Percentiles rank a stretch among this genome's conserved stretches.
Conservation (phyloP, 2,113 vertebrate species). For the Hippocampus comes region DNA sequence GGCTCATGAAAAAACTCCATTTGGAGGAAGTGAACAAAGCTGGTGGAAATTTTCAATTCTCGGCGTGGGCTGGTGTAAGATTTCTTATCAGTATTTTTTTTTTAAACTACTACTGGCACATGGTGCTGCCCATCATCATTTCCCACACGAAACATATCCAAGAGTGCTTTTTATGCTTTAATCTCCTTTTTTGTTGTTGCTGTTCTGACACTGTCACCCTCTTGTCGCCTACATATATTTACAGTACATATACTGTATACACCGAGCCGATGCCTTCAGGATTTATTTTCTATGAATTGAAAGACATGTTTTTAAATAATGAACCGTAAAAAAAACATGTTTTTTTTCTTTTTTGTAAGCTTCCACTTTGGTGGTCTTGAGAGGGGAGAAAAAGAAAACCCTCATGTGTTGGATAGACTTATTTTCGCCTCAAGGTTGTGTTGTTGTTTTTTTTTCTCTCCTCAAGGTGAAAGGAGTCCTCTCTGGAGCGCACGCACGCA, state of each 20-base stretch:
- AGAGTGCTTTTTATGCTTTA: constrained; percentile 30
- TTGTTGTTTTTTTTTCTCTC: background rate
- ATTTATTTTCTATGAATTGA: background rate
- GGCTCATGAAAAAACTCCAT: background rate
- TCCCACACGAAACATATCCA: constrained; percentile 13
- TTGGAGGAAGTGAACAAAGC: background rate
- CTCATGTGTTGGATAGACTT: constrained; percentile 37
- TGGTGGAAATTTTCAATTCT: too few relatives aligned
- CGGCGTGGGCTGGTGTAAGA: too few relatives aligned
- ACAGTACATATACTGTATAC: constrained; percentile 20
- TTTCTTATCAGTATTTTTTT: too few relatives aligned
- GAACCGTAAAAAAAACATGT: constrained; percentile 4
- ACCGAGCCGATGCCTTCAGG: constrained; percentile 72
- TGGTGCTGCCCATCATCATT: constrained; percentile 1
- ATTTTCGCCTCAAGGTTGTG: constrained; percentile 29
- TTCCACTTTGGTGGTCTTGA: constrained; percentile 23
- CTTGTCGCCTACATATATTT: constrained; percentile 48
- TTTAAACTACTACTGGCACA: background rate
- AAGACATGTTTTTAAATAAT: background rate
- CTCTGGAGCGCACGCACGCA: background rate
- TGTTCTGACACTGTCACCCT: constrained; percentile 34
- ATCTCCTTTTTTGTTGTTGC: constrained; percentile 11
- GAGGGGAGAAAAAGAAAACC: constrained; percentile 1
- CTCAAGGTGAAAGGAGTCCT: constrained; percentile 10
- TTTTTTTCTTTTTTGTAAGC: background rate